phyloP scores from a whole-genome alignment of 2,888 invertebrate genomes.

The Epinotia ramella region DNA sequence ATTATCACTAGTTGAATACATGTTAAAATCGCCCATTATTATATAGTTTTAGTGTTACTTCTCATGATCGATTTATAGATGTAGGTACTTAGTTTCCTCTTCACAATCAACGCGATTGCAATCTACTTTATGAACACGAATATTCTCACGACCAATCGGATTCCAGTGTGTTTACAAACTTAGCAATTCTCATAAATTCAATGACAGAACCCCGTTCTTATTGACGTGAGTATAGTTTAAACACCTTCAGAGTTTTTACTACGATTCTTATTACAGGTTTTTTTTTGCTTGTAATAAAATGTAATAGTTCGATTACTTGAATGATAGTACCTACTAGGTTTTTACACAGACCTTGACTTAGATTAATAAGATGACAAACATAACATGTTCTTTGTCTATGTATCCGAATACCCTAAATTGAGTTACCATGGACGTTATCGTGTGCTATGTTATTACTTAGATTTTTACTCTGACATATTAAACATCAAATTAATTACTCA shows the following conservation, averaged over 20 bases:
- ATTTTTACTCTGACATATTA: neutral
- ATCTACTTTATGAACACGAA: neutral
- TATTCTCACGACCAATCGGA: neutral
- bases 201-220: constrained; percentile 13
- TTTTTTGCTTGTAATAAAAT: constrained; percentile 39
- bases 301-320: constrained; percentile 36
- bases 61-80: neutral
- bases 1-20: too few species aligned
- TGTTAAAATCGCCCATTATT: too few species aligned
- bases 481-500: too few species aligned
- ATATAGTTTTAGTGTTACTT: too few species aligned
- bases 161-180: neutral
- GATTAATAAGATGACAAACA: neutral
- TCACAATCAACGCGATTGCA: neutral
- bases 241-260: constrained; percentile 30
- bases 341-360: constrained; percentile 17
- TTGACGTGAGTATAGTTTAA: neutral
- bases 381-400: neutral
- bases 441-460: constrained; percentile 1
- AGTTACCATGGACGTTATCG: neutral
- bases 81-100: neutral
- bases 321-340: constrained; percentile 13
- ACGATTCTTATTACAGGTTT: constrained; percentile 25
- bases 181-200: neutral
- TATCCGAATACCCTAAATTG: neutral